phyloP scores from a whole-genome alignment of 2,888 invertebrate genomes.

The Zhuqinia jingwanae region DNA sequence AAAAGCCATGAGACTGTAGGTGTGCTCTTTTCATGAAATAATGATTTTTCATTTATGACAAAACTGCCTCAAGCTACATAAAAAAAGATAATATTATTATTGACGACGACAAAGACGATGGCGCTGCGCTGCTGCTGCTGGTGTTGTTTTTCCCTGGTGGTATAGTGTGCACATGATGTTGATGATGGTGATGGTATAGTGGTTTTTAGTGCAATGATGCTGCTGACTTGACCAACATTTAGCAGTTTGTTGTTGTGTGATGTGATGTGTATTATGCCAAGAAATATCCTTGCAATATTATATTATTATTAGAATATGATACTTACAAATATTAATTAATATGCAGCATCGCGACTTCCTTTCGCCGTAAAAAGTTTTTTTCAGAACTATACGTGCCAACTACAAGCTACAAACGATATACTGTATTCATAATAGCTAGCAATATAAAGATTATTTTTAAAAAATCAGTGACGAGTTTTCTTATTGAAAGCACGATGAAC shows the following conservation, averaged over 20 bases:
- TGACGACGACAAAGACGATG: neutral
- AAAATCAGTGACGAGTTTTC: too few relatives aligned
- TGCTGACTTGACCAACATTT: constrained; percentile 19
- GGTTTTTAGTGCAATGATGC: neutral
- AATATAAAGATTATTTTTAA: too few relatives aligned
- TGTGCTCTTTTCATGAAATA: constrained; percentile 43
- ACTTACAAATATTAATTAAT: constrained; percentile 30
- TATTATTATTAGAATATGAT: too few relatives aligned
- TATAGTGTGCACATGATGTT: too few relatives aligned
- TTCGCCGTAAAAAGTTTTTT: neutral
- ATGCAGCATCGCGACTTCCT: constrained; percentile 17
- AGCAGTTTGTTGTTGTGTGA: too few relatives aligned
- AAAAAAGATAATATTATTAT: neutral
- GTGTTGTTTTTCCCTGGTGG: constrained; percentile 27
- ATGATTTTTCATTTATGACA: constrained; percentile 32
- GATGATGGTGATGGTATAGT: neutral
- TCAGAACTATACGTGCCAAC: too few relatives aligned
- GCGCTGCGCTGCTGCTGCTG: neutral
- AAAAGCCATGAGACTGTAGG: neutral
- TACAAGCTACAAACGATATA: too few relatives aligned
- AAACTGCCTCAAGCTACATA: constrained; percentile 15
- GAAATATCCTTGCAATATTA: neutral
- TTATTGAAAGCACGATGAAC: too few relatives aligned
- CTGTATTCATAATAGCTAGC: too few relatives aligned
- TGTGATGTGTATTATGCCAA: constrained; percentile 14